Percentiles rank a stretch among this genome's conserved stretches.
Conservation (phyloP, 2,888 invertebrate genomes). For the Polymixis flavicincta region DNA sequence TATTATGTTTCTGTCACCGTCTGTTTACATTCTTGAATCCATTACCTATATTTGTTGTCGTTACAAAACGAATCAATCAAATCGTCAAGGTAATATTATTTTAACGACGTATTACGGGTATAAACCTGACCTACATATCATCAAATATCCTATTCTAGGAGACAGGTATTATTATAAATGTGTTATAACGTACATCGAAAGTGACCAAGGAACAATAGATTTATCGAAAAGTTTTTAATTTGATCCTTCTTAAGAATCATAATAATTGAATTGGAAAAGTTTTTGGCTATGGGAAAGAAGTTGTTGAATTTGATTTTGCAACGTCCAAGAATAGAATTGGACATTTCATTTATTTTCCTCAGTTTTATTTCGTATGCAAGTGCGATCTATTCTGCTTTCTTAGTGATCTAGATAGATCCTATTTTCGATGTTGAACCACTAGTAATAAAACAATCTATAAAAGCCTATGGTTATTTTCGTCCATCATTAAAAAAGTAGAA, state of each 20-base stretch:
- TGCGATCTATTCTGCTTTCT: neutral
- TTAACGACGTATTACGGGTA: too few relatives aligned
- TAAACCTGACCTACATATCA: neutral
- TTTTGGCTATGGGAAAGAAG: neutral
- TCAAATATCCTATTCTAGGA: neutral
- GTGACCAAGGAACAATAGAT: constrained; percentile 13
- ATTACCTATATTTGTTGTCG: constrained; percentile 28
- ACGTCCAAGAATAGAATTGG: neutral
- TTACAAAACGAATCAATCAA: constrained; percentile 53
- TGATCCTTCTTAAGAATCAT: constrained; percentile 11
- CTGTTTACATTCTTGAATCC: constrained; percentile 28
- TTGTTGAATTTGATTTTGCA: constrained; percentile 3
- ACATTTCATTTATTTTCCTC: constrained; percentile 10
- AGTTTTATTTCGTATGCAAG: neutral
- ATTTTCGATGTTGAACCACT: neutral
- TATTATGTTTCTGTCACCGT: neutral
- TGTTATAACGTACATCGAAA: neutral
- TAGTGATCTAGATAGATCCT: too few relatives aligned
- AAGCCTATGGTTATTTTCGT: neutral
- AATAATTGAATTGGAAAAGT: constrained; percentile 27
- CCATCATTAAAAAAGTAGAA: neutral
- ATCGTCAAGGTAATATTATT: constrained; percentile 23
- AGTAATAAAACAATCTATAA: neutral
- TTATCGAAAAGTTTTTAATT: constrained; percentile 5
- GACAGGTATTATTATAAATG: neutral